These are phyloP conservation scores for Dasyornis broadbenti DNA, from an alignment of 2,113 vertebrate species.

Conservation along the genomic window DNA sequence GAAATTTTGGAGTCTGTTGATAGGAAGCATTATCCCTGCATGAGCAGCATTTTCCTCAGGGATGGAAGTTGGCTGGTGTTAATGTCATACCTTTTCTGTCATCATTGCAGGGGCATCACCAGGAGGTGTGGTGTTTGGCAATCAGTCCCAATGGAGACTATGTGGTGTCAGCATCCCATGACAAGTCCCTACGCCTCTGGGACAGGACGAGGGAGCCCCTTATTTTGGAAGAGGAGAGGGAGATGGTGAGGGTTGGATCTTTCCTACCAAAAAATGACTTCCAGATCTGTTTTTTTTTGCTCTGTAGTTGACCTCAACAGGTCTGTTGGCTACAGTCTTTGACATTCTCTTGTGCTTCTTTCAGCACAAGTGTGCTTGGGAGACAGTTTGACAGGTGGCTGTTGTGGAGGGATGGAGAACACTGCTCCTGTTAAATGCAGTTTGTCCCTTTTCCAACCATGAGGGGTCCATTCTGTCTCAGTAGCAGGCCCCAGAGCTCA, in stretches of 20 bases:
- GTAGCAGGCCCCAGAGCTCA: background rate
- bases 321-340: background rate
- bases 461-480: background rate
- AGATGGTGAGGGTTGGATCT: constrained; percentile 80
- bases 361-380: background rate
- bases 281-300: background rate
- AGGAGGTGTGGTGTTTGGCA: constrained; percentile 91
- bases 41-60: background rate
- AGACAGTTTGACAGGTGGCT: background rate
- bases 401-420: background rate
- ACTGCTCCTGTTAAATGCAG: background rate
- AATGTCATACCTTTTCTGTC: background rate
- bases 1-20: background rate
- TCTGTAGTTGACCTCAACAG: background rate
- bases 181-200: constrained; percentile 96
- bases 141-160: constrained; percentile 94
- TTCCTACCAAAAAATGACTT: background rate
- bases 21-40: background rate
- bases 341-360: background rate
- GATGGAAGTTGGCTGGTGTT: background rate
- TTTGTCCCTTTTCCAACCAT: background rate
- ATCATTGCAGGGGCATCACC: constrained; percentile 85
- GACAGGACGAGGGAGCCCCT: constrained; percentile 92
- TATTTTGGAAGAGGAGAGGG: constrained; percentile 91
- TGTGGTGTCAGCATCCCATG: constrained; percentile 89